Conservation (phyloP, 2,113 vertebrate genomes). For the Rhabdornis inornatus region DNA sequence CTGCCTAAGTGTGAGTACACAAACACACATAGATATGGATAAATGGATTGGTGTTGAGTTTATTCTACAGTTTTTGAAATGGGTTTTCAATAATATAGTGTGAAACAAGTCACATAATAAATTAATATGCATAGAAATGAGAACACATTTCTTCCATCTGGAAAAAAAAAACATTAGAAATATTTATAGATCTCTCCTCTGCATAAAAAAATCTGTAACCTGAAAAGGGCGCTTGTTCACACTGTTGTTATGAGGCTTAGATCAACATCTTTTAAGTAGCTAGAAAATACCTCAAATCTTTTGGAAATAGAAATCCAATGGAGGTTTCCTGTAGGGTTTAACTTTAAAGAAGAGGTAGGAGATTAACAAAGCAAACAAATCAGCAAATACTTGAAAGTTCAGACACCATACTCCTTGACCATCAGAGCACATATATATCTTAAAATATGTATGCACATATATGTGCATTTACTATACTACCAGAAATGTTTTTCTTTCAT, state of each 20-base stretch:
- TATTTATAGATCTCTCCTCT: not conserved
- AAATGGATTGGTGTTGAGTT: not conserved
- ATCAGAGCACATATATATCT: not conserved
- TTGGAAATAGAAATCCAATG: not conserved
- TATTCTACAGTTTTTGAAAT: not conserved
- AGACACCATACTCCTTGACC: not conserved
- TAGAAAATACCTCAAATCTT: not conserved
- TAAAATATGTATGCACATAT: not conserved
- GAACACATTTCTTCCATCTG: not conserved
- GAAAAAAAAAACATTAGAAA: not conserved
- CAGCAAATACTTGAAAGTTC: not conserved
- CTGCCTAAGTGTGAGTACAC: not conserved
- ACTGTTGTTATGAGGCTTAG: not conserved
- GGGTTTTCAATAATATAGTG: accelerated
- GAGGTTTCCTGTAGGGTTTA: not conserved
- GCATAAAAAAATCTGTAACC: not conserved
- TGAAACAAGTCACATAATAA: not conserved
- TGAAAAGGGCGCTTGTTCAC: not conserved
- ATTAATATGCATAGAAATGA: not conserved
- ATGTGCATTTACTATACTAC: not conserved
- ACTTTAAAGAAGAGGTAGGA: not conserved
- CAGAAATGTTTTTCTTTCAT: not conserved
- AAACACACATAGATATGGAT: not conserved
- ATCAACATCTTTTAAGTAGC: not conserved
- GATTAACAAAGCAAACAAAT: not conserved